A percentile compares a stretch with the other conserved stretches of the same genome.
These are phyloP conservation scores for Potamilus streckersoni DNA, from an alignment of 1,140 invertebrate species.

Conservation along the genomic window DNA sequence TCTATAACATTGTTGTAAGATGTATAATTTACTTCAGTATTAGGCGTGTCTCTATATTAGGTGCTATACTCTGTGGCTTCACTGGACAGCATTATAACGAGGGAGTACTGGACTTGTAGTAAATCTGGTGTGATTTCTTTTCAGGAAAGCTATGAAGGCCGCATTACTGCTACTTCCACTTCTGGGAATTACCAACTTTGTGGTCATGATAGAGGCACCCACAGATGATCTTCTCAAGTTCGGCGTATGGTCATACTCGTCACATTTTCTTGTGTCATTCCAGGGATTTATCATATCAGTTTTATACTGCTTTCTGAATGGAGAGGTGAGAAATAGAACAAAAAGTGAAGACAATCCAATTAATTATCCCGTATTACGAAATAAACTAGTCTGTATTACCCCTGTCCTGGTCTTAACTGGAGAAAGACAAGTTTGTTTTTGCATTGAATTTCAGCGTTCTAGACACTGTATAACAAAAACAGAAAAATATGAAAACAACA, in stretches of 20 bases:
- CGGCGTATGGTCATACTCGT: slow-evolving; percentile 83
- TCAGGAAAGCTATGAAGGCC: slow-evolving; percentile 60
- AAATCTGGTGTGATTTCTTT: background rate
- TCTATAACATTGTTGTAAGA: too few relatives aligned
- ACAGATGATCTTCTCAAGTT: slow-evolving; percentile 72
- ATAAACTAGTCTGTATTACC: too few relatives aligned
- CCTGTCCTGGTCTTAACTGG: too few relatives aligned
- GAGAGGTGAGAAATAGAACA: slow-evolving; percentile 76
- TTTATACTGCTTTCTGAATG: slow-evolving; percentile 89
- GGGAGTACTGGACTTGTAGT: too few relatives aligned
- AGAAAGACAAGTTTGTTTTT: too few relatives aligned
- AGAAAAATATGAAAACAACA: too few relatives aligned
- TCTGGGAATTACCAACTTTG: slow-evolving; percentile 61
- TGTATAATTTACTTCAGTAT: too few relatives aligned
- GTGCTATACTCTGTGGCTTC: too few relatives aligned
- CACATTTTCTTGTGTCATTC: slow-evolving; percentile 85
- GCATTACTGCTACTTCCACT: slow-evolving; percentile 58
- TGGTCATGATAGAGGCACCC: slow-evolving; percentile 58
- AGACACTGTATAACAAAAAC: too few relatives aligned
- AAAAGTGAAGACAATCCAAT: background rate
- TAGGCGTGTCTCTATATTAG: too few relatives aligned
- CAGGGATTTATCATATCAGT: slow-evolving; percentile 88
- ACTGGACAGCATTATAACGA: too few relatives aligned
- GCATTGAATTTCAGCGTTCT: too few relatives aligned
- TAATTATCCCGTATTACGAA: background rate